Percentiles rank a stretch among this genome's conserved stretches.
These are phyloP conservation scores for Forpus xanthops DNA, from an alignment of 2,797 vertebrate species.

Conservation along the genomic window DNA sequence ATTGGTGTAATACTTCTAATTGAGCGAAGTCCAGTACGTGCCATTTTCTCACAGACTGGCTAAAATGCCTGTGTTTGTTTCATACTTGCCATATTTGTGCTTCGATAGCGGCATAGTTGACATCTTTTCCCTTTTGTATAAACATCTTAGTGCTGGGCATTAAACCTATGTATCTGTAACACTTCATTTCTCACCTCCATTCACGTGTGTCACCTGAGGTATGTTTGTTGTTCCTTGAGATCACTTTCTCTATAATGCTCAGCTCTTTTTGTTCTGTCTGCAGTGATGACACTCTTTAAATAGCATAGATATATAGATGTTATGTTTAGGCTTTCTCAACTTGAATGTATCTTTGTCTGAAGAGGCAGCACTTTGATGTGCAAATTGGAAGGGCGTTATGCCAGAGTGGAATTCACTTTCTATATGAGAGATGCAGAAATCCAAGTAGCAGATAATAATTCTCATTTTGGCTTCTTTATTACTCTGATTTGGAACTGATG, in stretches of 20 bases:
- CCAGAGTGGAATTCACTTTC: background rate
- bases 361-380: background rate
- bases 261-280: background rate
- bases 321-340: background rate
- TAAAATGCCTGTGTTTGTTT: background rate
- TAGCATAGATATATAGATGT: background rate
- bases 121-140: background rate
- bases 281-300: background rate
- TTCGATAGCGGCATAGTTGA: background rate
- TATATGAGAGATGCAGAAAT: background rate
- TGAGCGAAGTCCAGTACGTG: background rate
- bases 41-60: background rate
- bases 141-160: background rate
- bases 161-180: background rate
- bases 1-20: conserved; percentile 4
- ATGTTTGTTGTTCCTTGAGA: background rate
- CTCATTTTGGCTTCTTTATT: background rate
- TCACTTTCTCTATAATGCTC: background rate
- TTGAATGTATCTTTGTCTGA: background rate
- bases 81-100: background rate
- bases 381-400: background rate
- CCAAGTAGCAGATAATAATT: background rate
- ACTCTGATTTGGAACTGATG: background rate
- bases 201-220: background rate
- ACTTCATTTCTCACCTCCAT: background rate